Conservation (phyloP, 1,140 invertebrate genomes). For the Leptopilina clavipes region DNA sequence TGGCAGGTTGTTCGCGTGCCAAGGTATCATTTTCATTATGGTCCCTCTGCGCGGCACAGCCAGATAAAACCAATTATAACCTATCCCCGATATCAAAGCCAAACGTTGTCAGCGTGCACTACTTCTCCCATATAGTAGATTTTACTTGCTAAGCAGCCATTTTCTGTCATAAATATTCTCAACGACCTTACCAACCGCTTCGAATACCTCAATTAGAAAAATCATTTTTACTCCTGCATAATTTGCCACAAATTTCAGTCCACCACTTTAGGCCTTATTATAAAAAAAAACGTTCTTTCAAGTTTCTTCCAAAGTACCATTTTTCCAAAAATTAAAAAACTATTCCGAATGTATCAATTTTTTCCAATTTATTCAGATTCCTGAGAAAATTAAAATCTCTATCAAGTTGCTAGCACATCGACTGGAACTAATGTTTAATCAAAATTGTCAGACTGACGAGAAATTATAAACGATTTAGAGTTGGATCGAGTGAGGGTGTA, state of each 20-base stretch:
- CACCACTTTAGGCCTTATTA: no score
- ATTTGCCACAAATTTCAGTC: not conserved
- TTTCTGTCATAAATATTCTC: conserved; percentile 26
- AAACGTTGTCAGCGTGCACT: conserved; percentile 30
- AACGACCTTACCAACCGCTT: conserved; percentile 8
- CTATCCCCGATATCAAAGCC: conserved; percentile 44
- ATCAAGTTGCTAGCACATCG: no score
- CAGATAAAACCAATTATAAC: conserved; percentile 50
- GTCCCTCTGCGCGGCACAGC: conserved; percentile 35
- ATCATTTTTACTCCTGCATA: not conserved
- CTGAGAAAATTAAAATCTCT: no score
- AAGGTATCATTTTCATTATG: conserved; percentile 46
- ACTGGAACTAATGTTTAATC: no score
- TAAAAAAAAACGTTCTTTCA: no score
- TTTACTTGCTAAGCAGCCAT: conserved; percentile 27
- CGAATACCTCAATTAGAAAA: conserved; percentile 6
- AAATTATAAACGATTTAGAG: no score
- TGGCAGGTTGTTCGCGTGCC: conserved; percentile 39
- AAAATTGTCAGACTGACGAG: no score
- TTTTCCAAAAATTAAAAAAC: no score
- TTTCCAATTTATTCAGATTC: no score
- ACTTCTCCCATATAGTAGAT: not conserved
- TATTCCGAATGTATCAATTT: no score
- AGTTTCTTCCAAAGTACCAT: no score
- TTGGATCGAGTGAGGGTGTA: no score